Conservation (phyloP, 2,113 vertebrate species). For the Chloroceryle aenea region DNA sequence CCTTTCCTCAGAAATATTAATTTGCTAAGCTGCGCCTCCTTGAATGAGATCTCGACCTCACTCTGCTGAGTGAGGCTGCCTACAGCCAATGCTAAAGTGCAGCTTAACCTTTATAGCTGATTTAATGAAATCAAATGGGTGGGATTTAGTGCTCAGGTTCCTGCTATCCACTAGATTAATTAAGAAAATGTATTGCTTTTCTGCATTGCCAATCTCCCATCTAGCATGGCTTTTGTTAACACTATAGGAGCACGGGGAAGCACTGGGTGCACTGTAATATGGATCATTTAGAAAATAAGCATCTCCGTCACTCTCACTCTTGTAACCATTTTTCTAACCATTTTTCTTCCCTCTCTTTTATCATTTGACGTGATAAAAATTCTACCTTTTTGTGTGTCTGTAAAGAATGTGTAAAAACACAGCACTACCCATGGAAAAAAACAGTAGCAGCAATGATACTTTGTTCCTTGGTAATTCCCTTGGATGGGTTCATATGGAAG, state of each 20-base stretch:
- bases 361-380: not conserved
- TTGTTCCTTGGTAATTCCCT: not conserved
- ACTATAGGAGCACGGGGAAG: not conserved
- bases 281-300: not conserved
- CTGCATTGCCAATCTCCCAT: constrained; percentile 3
- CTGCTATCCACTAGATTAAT: constrained; percentile 54
- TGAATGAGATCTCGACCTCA: not conserved
- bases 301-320: not conserved
- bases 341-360: not conserved
- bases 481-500: not conserved
- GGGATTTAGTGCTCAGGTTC: constrained; percentile 57
- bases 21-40: not conserved
- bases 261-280: not conserved
- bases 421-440: not conserved
- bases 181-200: constrained; percentile 63
- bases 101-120: constrained; percentile 54
- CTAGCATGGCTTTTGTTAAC: constrained; percentile 14
- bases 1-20: not conserved
- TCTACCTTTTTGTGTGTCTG: not conserved
- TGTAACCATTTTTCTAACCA: not conserved
- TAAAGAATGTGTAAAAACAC: not conserved
- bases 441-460: not conserved
- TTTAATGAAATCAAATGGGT: constrained; percentile 59
- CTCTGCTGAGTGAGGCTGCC: not conserved
- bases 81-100: constrained; percentile 36